These are phyloP conservation scores for Notiomystis cincta DNA, from an alignment of 2,113 vertebrate species.

Conservation along the genomic window DNA sequence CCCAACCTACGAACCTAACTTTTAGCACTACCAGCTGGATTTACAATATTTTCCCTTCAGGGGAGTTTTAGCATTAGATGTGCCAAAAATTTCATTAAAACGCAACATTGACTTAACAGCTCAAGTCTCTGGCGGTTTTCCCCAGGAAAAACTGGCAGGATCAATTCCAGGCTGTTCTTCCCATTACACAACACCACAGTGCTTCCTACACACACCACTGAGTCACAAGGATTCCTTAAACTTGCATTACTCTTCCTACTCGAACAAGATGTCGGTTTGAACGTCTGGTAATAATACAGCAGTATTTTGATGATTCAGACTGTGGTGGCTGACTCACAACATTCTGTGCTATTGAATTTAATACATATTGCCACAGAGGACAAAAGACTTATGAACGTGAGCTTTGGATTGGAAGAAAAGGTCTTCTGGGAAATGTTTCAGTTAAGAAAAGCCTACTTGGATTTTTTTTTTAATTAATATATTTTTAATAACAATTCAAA, in stretches of 20 bases:
- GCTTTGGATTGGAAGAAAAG: neutral
- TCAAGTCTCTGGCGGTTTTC: constrained; percentile 3
- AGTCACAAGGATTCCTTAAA: neutral
- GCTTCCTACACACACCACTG: neutral
- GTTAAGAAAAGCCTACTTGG: neutral
- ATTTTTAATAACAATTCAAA: neutral
- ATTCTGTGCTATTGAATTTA: neutral
- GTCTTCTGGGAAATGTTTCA: neutral
- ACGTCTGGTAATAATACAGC: neutral
- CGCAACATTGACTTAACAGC: constrained; percentile 20
- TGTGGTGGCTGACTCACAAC: neutral
- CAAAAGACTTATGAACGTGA: neutral
- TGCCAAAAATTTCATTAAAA: constrained; percentile 59
- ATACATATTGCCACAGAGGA: neutral
- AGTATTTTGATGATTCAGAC: neutral
- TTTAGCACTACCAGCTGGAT: neutral
- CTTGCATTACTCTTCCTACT: neutral
- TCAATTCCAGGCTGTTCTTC: constrained; percentile 1
- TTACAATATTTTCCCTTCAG: constrained; percentile 51
- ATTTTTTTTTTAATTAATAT: neutral
- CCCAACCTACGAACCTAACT: neutral
- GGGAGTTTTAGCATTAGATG: constrained; percentile 14
- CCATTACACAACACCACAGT: neutral
- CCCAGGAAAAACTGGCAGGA: neutral
- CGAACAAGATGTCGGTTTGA: neutral